Evolutionary conservation across 2,113 vertebrate species (phyloP), one percentile per base, ranked within the genome.

Genomic region (Barbus barbus): DNA sequence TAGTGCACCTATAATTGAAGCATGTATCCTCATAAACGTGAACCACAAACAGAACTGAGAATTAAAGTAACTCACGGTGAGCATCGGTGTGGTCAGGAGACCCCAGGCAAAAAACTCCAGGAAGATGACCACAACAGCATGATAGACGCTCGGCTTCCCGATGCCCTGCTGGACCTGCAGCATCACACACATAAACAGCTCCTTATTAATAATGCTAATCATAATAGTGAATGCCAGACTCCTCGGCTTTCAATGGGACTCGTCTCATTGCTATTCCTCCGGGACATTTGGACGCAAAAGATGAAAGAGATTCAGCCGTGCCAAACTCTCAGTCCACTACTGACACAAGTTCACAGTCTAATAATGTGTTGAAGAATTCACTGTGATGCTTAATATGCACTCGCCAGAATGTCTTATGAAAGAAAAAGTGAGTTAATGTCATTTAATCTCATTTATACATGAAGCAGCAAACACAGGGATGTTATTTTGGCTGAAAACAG

Each of bases 21-120:
- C 33, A 53, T 26, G 26, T 44, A 51, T 4, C 12, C 33, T 26
- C 6, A 31, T 5, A 67, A 67, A 33, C 13, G 8, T 36, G 16
- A 20, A 36, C 7, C 5, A 5, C 4, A 12, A 33, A 51, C 3
- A 77, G 11, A 41, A 77, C 8, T 3, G 24, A 77, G 48, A n/a
- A 33, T 20, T 16, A 72, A 3, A 33, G 31, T 85, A 89, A 96
- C 97, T 97, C 90, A 98, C 97, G 0, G 95, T 95, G 84, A 99
- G 93, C 96, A 98, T 97, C 44, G 97, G 97, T 31, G 96, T 98
- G 74, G 97, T 99, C 89, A 99, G 93, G 5, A 99, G 91, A 13
- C 97, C 97, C 97, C 97, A 99, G 12, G 97, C 97, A 87, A 99
- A 99, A 93, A 99, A 99, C 92, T 99, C 97, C 44, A 99, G 90